Base-by-base conservation (phyloP, 2,888 invertebrate genomes). In the Oasisia sp. region DNA sequence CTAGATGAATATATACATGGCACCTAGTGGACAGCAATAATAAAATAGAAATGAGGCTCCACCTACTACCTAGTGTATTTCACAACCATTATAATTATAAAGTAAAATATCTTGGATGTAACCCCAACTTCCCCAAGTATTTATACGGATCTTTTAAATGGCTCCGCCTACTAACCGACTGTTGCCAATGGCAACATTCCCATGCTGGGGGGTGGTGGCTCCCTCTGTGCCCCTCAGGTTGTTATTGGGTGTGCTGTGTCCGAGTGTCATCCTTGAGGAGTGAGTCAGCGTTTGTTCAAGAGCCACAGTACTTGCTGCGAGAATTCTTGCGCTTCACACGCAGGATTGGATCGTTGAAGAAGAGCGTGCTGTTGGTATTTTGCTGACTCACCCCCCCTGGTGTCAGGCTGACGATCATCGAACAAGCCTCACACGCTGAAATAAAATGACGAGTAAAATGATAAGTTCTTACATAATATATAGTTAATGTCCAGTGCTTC, bases 281-380 rank as follows among this genome's bases (percentile, higher is more conserved):
- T 89, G 89, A 50, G 12, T 50, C 32, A 74, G 7, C 14, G 90
- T 92, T 93, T 92, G 90, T 92, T 93, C 92, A 93, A 93, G 93
- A 93, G 56, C 93, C 93, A 89, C 93, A 93, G 89, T 93, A 93
- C 92, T 93, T 93, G 92, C 92, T 92, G 19, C 93, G 38, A 45
- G 92, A 92, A 89, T 93, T 93, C 91, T 92, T 93, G 11, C 93
- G 91, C 50, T 93, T 93, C 9, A 91, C 90, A n/a, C 93, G 89
- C n/a, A 91, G 74, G 38, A 90, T 90, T 32, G 92, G 92, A 89
- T 92, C 93, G 93, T 93, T 93, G 91, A 93, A 93, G 90, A 90
- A 89, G 32, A 91, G 91, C 50, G 92, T 91, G 56, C 45, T 32
- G 44, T 56, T 32, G 12, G 91, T 74, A 74, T 3, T 74, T 19